These are phyloP conservation scores for Quadroppia sp. DNA, from an alignment of 2,888 invertebrate species.

Conservation along the genomic window DNA sequence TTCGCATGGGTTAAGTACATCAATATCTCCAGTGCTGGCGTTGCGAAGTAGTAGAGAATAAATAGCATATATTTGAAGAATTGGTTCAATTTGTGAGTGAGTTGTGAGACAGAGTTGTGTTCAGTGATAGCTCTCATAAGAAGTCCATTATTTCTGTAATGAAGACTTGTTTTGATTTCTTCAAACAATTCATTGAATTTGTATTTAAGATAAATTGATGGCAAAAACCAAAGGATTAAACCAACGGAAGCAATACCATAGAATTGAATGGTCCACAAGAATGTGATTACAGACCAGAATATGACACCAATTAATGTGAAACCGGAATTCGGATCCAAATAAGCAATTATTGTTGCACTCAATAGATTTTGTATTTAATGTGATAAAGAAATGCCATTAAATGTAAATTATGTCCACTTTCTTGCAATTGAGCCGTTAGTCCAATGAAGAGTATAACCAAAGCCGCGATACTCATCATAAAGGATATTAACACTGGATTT, in stretches of 20 bases:
- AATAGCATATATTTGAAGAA: neutral
- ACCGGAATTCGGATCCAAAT: neutral
- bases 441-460: neutral
- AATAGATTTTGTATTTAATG: neutral
- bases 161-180: neutral
- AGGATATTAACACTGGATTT: neutral
- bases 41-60: neutral
- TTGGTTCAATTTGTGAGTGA: neutral
- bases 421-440: neutral
- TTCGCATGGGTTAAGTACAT: neutral
- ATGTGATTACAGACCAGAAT: neutral
- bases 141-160: neutral
- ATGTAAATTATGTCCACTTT: neutral
- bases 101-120: neutral
- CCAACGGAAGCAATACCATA: neutral
- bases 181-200: neutral
- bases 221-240: neutral
- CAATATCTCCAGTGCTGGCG: neutral
- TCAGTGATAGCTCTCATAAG: neutral
- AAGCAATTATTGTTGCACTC: neutral
- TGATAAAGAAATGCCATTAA: neutral
- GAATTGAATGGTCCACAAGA: neutral
- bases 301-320: neutral
- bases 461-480: neutral
- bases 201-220: neutral